Percentiles rank a stretch among this genome's conserved stretches.
These are phyloP conservation scores for Darevskia nairensis DNA, from an alignment of 2,797 vertebrate species.

Conservation along the genomic window DNA sequence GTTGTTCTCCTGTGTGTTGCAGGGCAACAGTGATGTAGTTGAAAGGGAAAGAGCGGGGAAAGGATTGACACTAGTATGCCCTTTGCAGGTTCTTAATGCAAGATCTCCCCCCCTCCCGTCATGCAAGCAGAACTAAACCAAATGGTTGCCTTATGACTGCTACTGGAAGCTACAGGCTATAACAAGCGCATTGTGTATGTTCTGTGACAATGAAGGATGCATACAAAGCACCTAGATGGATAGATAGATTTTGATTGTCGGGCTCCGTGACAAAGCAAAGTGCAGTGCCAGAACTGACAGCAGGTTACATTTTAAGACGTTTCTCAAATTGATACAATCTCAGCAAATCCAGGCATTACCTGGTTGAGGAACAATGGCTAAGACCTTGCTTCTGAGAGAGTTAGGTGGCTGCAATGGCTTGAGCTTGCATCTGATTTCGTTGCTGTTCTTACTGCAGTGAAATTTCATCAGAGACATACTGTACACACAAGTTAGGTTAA, in stretches of 20 bases:
- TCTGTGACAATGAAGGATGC: background rate
- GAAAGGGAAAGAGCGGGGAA: constrained; percentile 27
- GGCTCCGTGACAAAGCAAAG: background rate
- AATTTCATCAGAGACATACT: background rate
- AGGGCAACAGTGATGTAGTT: constrained; percentile 21
- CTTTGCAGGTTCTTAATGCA: constrained; percentile 1
- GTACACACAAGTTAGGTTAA: background rate
- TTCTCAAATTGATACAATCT: constrained; percentile 1
- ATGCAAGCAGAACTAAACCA: background rate
- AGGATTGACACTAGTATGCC: constrained; percentile 16
- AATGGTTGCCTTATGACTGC: background rate
- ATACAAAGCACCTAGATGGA: background rate
- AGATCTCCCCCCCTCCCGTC: background rate
- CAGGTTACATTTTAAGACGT: constrained; percentile 3
- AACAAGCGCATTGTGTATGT: background rate
- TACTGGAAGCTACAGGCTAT: background rate
- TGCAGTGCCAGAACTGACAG: background rate
- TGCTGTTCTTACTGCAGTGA: background rate
- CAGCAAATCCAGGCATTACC: background rate
- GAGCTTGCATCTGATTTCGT: background rate
- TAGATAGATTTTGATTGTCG: constrained; percentile 4
- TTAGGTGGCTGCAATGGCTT: background rate
- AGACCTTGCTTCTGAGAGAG: background rate
- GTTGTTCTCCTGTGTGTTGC: constrained; percentile 23
- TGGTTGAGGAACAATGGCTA: background rate